These are phyloP conservation scores for Watersipora subatra DNA, from an alignment of 1,140 invertebrate genomes.

Conservation along the genomic window DNA sequence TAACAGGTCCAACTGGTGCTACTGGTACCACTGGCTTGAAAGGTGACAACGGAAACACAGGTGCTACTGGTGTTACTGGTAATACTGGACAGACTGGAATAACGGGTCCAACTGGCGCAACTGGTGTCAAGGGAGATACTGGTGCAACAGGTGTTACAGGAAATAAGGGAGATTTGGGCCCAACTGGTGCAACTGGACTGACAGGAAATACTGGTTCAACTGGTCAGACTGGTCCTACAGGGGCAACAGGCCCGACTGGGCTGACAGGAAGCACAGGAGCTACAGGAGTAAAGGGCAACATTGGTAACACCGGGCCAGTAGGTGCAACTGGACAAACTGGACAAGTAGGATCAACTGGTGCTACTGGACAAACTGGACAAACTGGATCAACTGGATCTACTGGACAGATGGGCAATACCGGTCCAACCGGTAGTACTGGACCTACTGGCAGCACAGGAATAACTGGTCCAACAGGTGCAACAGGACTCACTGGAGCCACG, in stretches of 20 bases:
- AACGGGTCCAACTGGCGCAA: conserved; percentile 5
- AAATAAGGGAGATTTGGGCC: not conserved
- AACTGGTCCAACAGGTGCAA: conserved; percentile 1
- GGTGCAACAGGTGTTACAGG: conserved; percentile 2
- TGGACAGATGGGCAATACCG: conserved; percentile 1
- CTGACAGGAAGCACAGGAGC: not conserved
- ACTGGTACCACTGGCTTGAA: conserved; percentile 4
- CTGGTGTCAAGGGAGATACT: conserved; percentile 1
- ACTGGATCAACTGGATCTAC: conserved; percentile 6
- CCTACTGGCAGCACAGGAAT: not conserved
- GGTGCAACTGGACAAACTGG: conserved; percentile 1
- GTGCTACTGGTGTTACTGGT: conserved; percentile 1
- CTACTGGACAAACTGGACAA: not conserved
- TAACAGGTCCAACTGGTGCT: conserved; percentile 1
- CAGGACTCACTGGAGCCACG: not conserved
- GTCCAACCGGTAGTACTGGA: conserved; percentile 3
- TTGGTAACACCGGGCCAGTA: conserved; percentile 7
- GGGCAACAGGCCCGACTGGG: not conserved
- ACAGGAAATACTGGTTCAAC: not conserved
- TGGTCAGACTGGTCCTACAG: conserved; percentile 1
- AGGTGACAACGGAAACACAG: conserved; percentile 6
- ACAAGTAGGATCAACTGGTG: not conserved
- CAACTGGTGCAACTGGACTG: not conserved
- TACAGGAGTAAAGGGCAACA: not conserved
- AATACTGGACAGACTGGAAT: not conserved